phyloP scores from a whole-genome alignment of 2,113 vertebrate species.

The Cervus canadensis region DNA sequence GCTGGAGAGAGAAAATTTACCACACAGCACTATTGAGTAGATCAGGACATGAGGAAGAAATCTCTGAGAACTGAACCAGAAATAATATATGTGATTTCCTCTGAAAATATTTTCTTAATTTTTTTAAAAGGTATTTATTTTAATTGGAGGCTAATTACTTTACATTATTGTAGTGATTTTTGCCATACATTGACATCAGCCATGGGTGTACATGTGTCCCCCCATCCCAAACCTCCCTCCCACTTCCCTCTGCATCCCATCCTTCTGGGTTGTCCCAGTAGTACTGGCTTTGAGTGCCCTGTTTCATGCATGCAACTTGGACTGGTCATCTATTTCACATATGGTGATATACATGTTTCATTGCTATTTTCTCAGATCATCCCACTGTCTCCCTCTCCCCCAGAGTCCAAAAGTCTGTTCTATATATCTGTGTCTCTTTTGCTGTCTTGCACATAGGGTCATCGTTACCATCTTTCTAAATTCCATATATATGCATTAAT shows the following conservation, averaged over 20 bases:
- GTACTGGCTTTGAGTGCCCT: background rate
- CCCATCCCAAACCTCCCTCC: background rate
- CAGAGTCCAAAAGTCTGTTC: background rate
- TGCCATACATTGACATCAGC: background rate
- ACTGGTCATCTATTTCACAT: background rate
- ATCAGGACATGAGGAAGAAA: background rate
- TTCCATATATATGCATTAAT: background rate
- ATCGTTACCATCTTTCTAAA: background rate
- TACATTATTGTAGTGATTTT: background rate
- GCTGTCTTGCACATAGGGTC: accelerated
- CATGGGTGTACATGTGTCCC: background rate
- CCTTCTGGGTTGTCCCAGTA: background rate
- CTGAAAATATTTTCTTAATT: background rate
- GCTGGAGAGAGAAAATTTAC: background rate
- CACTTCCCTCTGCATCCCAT: background rate
- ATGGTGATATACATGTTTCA: background rate
- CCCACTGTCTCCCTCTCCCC: background rate
- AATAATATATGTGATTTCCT: background rate
- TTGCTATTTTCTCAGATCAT: background rate
- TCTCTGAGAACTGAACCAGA: background rate
- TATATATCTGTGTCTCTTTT: background rate
- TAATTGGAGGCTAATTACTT: background rate
- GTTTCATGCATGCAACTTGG: background rate
- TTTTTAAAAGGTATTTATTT: background rate
- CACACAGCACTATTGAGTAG: background rate